These are phyloP conservation scores for Cartodere bifasciata DNA, from an alignment of 2,888 invertebrate species.

Conservation along the genomic window DNA sequence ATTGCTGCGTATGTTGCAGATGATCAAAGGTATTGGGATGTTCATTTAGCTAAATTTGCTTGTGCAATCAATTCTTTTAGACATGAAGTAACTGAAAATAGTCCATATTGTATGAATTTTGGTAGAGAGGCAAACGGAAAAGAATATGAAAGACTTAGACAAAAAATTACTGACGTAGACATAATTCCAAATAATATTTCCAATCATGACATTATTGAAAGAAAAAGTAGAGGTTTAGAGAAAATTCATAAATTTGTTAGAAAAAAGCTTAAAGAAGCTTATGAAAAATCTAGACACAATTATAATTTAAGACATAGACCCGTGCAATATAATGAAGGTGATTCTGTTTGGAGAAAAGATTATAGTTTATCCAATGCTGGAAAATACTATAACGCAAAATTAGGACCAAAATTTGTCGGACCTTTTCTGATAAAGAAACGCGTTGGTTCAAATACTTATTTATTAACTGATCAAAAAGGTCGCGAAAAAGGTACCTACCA, in stretches of 20 bases:
- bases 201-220: too few relatives aligned
- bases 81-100: slow-evolving; percentile 14
- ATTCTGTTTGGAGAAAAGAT: slow-evolving; percentile 3
- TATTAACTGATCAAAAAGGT: slow-evolving; percentile 4
- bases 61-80: slow-evolving; percentile 15
- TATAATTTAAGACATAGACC: slow-evolving; percentile 2
- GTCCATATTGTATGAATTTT: slow-evolving; percentile 15
- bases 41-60: slow-evolving; percentile 11
- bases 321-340: slow-evolving; percentile 1
- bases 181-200: too few relatives aligned
- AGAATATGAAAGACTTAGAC: too few relatives aligned
- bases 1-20: slow-evolving; percentile 17
- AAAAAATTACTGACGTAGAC: too few relatives aligned
- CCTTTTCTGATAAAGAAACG: slow-evolving; percentile 10
- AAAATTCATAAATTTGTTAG: too few relatives aligned
- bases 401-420: slow-evolving; percentile 12
- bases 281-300: neutral
- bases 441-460: slow-evolving; percentile 4
- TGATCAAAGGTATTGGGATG: slow-evolving; percentile 18
- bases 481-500: slow-evolving; percentile 7
- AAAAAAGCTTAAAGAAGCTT: neutral
- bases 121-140: slow-evolving; percentile 12
- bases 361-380: slow-evolving; percentile 9
- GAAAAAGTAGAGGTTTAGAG: too few relatives aligned
- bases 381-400: slow-evolving; percentile 11